A percentile compares a stretch with the other conserved stretches of the same genome.
Conservation (phyloP, 2,888 invertebrate genomes). For the Prenolepis imparis region DNA sequence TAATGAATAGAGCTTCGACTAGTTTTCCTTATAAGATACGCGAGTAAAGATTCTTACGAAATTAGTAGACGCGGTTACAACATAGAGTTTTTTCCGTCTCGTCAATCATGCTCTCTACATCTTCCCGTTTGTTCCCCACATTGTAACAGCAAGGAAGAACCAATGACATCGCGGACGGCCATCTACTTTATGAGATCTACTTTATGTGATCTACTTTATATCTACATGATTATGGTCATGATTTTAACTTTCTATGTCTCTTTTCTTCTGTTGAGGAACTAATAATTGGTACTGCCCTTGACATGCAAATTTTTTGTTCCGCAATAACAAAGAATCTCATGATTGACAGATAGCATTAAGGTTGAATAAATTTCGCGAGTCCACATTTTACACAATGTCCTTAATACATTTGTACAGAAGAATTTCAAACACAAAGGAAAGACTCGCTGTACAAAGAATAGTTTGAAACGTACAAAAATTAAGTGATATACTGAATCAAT, state of each 20-base stretch:
- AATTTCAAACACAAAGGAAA: conserved; percentile 6
- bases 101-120: neutral
- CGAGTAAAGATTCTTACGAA: neutral
- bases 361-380: conserved; percentile 2
- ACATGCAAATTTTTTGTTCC: conserved; percentile 20
- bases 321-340: conserved; percentile 6
- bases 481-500: neutral
- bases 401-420: neutral
- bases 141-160: neutral
- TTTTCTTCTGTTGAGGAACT: neutral
- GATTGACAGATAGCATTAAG: conserved; percentile 8
- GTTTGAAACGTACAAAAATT: neutral
- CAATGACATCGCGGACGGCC: neutral
- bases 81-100: neutral
- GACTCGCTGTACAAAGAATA: conserved; percentile 9
- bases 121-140: neutral
- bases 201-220: neutral
- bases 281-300: conserved; percentile 17
- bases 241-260: conserved; percentile 16
- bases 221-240: neutral
- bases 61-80: conserved; percentile 4
- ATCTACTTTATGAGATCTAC: neutral
- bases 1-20: neutral
- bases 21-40: neutral
- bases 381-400: conserved; percentile 17